Conservation (phyloP, 2,797 vertebrate species). For the Rhinatrema bivittatum region DNA sequence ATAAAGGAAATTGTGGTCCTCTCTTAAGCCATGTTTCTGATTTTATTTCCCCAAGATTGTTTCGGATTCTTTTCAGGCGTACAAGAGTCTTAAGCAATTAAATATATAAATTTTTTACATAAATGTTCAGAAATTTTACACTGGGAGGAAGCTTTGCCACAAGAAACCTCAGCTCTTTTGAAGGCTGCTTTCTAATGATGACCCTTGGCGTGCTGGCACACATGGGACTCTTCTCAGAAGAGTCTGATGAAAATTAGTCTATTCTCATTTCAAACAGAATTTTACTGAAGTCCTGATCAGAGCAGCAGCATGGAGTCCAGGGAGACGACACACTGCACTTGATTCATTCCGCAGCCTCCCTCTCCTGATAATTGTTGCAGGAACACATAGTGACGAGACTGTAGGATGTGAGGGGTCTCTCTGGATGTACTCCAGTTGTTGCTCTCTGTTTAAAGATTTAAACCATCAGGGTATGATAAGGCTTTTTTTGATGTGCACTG, state of each 20-base stretch:
- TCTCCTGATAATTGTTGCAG: constrained; percentile 88
- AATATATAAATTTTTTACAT: constrained; percentile 76
- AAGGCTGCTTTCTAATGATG: constrained; percentile 97
- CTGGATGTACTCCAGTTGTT: constrained; percentile 95
- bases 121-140: constrained; percentile 91
- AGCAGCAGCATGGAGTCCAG: constrained; percentile 77
- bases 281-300: constrained; percentile 94
- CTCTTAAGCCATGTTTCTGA: constrained; percentile 51
- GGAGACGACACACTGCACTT: constrained; percentile 80
- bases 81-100: constrained; percentile 59
- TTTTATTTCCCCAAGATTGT: constrained; percentile 42
- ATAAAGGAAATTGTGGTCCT: constrained; percentile 58
- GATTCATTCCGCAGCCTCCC: constrained; percentile 62
- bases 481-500: constrained; percentile 97
- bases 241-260: constrained; percentile 98
- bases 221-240: constrained; percentile 85
- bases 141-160: constrained; percentile 69
- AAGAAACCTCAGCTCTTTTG: constrained; percentile 76
- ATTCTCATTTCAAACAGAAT: constrained; percentile 99
- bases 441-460: constrained; percentile 99
- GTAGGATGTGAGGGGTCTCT: constrained; percentile 79
- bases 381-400: constrained; percentile 88
- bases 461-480: constrained; percentile 96
- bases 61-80: constrained; percentile 37
- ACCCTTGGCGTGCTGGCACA: constrained; percentile 95